Base-by-base conservation (phyloP, 2,113 vertebrate genomes). In the Gavialis gangeticus region DNA sequence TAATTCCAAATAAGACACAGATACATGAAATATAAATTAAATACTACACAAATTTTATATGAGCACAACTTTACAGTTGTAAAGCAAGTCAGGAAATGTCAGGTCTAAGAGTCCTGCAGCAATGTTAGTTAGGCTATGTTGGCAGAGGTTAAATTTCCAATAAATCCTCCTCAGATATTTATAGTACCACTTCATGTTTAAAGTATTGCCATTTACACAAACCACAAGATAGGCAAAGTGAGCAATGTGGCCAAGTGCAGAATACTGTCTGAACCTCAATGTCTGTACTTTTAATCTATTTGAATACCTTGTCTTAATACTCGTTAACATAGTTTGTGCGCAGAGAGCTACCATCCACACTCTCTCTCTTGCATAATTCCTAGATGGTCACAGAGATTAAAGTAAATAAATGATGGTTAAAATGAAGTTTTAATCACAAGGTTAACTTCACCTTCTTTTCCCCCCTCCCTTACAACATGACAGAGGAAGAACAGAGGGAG, bases 1-100 rank as follows among this genome's bases (percentile, higher is more conserved):
- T 96, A 84, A 96, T 94, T 94, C 84, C 94, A 76, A 69, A 64
- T 5, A 27, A 83, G 92, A 85, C 28, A 25, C 37, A 27, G 25
- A 93, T 94, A 93, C 2, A 22, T 89, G 95, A 94, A 4, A 60
- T 0, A 60, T n/a, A 91, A 46, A 73, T 46, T 60, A 28, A 92
- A 92, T 75, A 34, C 78, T 73, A 84, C 18, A n/a, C 24, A 79
- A 64, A 55, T 79, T 46, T 46, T 46, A n/a, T 56, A 90, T 81
- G 21, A 69, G 10, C 0, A 5, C 79, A 58, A 63, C 55, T 34
- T 2, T 1, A 37, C 3, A 0, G 3, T 30, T 63, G 79, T 1
- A 10, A 18, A 0, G 0, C 57, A 73, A 73, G 80, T 5, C 62
- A 46, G 67, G 63, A 27, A 24, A 25, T 24, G 0, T 1, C 2